Evolutionary conservation across 1,140 invertebrate genomes (phyloP).

Genomic region (Pinna nobilis): DNA sequence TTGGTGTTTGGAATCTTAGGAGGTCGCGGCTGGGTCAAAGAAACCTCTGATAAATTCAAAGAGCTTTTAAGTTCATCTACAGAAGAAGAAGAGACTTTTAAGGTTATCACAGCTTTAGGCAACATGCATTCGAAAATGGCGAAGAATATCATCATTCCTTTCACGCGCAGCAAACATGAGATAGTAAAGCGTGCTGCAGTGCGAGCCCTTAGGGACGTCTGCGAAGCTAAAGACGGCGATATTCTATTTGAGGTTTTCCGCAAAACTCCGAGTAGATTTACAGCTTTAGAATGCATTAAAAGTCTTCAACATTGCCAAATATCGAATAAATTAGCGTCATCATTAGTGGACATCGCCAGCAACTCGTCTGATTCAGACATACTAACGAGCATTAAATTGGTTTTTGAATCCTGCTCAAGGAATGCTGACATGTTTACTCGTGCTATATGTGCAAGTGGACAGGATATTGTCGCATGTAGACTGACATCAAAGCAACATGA

Average conservation of each 20-base stretch:
- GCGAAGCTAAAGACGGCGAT: neutral
- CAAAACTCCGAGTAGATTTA: neutral
- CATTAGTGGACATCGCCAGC: no score
- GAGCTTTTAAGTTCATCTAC: neutral
- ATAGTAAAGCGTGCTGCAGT: neutral
- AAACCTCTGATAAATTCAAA: neutral
- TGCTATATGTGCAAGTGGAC: neutral
- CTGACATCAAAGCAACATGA: neutral
- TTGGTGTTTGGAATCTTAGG: conserved; percentile 1
- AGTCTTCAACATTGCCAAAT: neutral
- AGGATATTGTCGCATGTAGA: neutral
- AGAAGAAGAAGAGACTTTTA: neutral
- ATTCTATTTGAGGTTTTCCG: neutral
- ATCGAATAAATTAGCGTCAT: no score
- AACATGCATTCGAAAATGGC: conserved; percentile 5
- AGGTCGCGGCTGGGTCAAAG: neutral
- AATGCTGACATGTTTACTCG: neutral
- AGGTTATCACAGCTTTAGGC: conserved; percentile 10
- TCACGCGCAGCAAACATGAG: neutral
- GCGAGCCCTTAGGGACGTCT: neutral
- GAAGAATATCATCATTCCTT: neutral
- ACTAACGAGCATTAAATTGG: no score
- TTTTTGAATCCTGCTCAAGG: no score
- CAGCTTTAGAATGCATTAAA: neutral
- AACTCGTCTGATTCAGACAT: no score